Conservation (phyloP, 2,888 invertebrate species). For the Apamea epomidion region DNA sequence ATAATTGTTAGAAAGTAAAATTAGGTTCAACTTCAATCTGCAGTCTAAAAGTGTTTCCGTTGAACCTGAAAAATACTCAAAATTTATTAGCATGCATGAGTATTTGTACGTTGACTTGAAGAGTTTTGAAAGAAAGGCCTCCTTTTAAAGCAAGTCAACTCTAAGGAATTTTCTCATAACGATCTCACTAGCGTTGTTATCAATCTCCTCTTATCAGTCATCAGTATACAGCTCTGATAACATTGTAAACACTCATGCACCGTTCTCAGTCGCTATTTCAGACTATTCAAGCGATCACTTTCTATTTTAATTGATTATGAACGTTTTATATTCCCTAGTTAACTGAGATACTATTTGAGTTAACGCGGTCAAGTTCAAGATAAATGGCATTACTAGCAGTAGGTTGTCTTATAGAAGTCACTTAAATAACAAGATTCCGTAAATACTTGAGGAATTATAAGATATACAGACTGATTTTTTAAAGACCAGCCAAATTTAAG, state of each 20-base stretch:
- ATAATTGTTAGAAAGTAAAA: not conserved
- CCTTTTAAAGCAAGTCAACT: not conserved
- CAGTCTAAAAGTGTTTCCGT: not conserved
- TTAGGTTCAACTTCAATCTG: not conserved
- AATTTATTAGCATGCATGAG: no score
- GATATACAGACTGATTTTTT: no score
- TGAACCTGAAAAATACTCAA: not conserved
- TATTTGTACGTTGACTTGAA: not conserved
- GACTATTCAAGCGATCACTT: constrained; percentile 55
- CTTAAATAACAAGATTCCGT: constrained; percentile 6
- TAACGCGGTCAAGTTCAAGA: constrained; percentile 53
- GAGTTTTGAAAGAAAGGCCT: not conserved
- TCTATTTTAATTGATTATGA: constrained; percentile 30
- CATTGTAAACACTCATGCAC: constrained; percentile 78
- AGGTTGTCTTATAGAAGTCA: not conserved
- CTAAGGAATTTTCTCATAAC: constrained; percentile 6
- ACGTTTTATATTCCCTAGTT: not conserved
- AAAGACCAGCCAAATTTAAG: no score
- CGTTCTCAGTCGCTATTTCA: constrained; percentile 36
- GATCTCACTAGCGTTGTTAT: constrained; percentile 41
- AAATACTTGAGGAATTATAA: constrained; percentile 9
- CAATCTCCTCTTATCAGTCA: constrained; percentile 74
- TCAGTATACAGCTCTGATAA: constrained; percentile 75
- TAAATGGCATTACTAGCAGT: not conserved
- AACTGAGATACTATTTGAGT: not conserved